Evolutionary conservation across 2,797 vertebrate species (phyloP), one percentile per base, ranked within the genome.

Genomic region (Phyllotis vaccarum): DNA sequence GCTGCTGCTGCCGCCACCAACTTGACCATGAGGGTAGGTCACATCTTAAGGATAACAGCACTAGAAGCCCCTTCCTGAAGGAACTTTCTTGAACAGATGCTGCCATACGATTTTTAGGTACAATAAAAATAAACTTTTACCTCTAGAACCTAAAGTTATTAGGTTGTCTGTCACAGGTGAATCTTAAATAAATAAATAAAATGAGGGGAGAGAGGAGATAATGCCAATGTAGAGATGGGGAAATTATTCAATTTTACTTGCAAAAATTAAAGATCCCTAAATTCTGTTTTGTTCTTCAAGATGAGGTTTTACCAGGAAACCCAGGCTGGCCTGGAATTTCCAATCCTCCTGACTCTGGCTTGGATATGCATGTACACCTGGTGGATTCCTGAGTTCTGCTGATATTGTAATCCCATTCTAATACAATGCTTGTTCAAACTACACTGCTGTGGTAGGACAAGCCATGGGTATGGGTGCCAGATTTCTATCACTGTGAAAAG

Each of bases 91-190:
- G 72, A 37, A 86, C 12, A 13, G 76, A 3, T 62, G 49, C 60
- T 82, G 74, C 31, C 34, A 52, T 37, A 83, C 72, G 22, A 83
- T 70, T 60, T 75, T 74, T 24, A 89, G 7, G n/a, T 37, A 58
- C 16, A 58, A 81, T 27, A 93, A 46, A n/a, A 93, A 64, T 19
- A 89, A 83, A 60, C 5, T 46, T 86, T 68, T 54, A 89, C 40
- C 49, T 93, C 86, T 31, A 80, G 90, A 95, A 86, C 87, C 10
- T 46, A 80, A 2, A 86, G 8, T 83, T 88, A 64, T 60, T 16
- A 64, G 29, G 29, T 89, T 78, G 94, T 78, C 82, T 78, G 94
- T 78, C 86, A 96, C 21, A 92, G 49, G 27, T 90, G 58, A 93
- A 78, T 12, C 52, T 91, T 78, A 86, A 52, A 54, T 52, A 37